A percentile compares a stretch with the other conserved stretches of the same genome.
Evolutionary conservation across 2,113 vertebrate species (phyloP).

Genomic region (Polypterus bichir): DNA sequence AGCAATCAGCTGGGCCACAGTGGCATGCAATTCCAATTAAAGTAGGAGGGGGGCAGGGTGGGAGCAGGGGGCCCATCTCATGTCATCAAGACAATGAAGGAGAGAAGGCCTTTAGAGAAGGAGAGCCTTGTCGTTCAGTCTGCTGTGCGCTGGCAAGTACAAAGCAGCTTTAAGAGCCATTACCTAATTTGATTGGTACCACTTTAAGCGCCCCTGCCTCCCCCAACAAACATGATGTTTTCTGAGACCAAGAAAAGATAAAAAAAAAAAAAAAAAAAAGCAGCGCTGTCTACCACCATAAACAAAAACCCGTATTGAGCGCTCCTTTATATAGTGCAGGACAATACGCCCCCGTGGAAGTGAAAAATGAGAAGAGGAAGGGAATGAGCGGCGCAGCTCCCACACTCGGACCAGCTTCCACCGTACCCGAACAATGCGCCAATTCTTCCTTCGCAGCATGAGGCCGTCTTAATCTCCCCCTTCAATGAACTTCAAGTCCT

Average conservation of each 20-base stretch:
- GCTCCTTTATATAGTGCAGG: slow-evolving; percentile 7
- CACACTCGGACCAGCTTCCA: slow-evolving; percentile 15
- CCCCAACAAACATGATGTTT: slow-evolving; percentile 22
- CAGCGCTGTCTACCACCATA: too few relatives aligned
- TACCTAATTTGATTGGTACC: too few relatives aligned
- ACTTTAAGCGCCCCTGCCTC: neutral
- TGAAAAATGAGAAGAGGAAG: slow-evolving; percentile 20
- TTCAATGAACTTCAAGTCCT: slow-evolving; percentile 33
- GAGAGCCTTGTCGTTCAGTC: too few relatives aligned
- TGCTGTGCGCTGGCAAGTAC: too few relatives aligned
- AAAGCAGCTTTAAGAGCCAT: too few relatives aligned
- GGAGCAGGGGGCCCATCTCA: too few relatives aligned
- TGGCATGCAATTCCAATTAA: too few relatives aligned
- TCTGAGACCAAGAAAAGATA: slow-evolving; percentile 12
- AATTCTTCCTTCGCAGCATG: slow-evolving; percentile 30
- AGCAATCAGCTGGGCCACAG: too few relatives aligned
- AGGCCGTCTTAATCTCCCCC: slow-evolving; percentile 18
- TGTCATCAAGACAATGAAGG: too few relatives aligned
- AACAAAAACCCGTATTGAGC: neutral
- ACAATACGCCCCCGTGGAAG: slow-evolving; percentile 6
- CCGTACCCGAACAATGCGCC: slow-evolving; percentile 34
- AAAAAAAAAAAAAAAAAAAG: neutral
- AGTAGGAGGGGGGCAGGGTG: too few relatives aligned
- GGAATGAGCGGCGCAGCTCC: slow-evolving; percentile 12
- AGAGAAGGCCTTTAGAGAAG: too few relatives aligned